These are phyloP conservation scores for Cladorhizidae sp. DNA, from an alignment of 37 sponge, comb jelly and placozoan genomes.

Conservation along the genomic window DNA sequence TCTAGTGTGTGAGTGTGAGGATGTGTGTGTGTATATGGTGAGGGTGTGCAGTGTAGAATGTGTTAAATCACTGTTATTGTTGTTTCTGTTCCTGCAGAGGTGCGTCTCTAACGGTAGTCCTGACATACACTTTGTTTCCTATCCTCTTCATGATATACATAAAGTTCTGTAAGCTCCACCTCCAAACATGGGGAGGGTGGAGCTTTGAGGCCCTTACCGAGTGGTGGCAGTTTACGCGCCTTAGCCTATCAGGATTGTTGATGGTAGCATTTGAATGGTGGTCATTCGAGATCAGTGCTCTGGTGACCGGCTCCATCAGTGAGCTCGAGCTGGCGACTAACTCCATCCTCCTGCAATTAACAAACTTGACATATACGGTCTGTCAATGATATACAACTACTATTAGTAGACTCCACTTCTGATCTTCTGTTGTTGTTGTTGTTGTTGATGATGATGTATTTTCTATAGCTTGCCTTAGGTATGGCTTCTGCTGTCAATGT, in stretches of 20 bases:
- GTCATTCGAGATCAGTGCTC: conserved; percentile 46
- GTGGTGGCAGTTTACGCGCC: conserved; percentile 33
- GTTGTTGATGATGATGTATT: no score
- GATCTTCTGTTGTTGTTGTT: no score
- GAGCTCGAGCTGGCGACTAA: conserved; percentile 33
- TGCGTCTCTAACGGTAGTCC: conserved; percentile 24
- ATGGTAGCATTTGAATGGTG: conserved; percentile 66
- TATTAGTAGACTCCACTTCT: no score
- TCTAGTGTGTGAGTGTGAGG: no score
- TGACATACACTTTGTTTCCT: neutral
- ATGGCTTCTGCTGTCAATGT: conserved; percentile 30
- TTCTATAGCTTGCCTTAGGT: conserved; percentile 45
- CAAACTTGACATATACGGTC: no score
- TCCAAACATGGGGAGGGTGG: conserved; percentile 71
- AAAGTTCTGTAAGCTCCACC: conserved; percentile 26
- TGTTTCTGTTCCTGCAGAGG: conserved; percentile 24
- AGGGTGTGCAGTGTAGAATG: no score
- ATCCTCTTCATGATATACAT: conserved; percentile 34
- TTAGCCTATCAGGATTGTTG: conserved; percentile 35
- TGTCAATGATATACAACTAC: no score
- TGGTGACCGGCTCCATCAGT: conserved; percentile 44
- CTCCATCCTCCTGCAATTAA: conserved; percentile 21
- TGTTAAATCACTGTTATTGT: no score
- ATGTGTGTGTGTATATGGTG: no score
- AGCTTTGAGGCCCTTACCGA: conserved; percentile 56